These are phyloP conservation scores for Sesia apiformis DNA, from an alignment of 2,888 invertebrate species.

Conservation along the genomic window DNA sequence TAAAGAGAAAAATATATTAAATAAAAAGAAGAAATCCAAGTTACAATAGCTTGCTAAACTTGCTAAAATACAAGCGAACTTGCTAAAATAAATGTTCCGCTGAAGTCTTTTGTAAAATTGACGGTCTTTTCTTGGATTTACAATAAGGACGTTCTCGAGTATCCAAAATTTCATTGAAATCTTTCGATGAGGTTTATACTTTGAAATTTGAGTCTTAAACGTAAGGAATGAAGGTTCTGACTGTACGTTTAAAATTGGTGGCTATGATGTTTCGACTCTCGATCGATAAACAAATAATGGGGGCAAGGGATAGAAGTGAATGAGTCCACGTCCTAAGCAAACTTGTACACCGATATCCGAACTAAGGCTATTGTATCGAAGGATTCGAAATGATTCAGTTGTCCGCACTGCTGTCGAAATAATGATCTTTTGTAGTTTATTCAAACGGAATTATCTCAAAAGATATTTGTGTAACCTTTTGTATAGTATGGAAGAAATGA, in stretches of 20 bases:
- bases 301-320: conserved; percentile 51
- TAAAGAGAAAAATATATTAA: too few relatives aligned
- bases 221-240: conserved; percentile 22
- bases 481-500: background rate
- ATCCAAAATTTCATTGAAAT: conserved; percentile 23
- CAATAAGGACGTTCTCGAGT: conserved; percentile 23
- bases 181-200: conserved; percentile 8
- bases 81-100: conserved; percentile 26
- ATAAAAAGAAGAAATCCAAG: too few relatives aligned
- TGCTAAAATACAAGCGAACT: too few relatives aligned
- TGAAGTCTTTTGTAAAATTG: conserved; percentile 31
- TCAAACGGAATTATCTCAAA: conserved; percentile 9
- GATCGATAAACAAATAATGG: conserved; percentile 53
- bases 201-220: conserved; percentile 21
- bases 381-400: conserved; percentile 32
- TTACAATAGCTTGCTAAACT: too few relatives aligned
- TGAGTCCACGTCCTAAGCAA: conserved; percentile 60
- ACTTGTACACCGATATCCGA: conserved; percentile 44
- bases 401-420: conserved; percentile 27
- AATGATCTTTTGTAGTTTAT: conserved; percentile 39
- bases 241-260: conserved; percentile 15
- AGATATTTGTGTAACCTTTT: background rate
- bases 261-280: conserved; percentile 33
- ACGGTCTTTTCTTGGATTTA: conserved; percentile 33
- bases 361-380: conserved; percentile 38